These are phyloP conservation scores for Axea sp. DNA, from an alignment of 2,888 invertebrate species.

Conservation along the genomic window DNA sequence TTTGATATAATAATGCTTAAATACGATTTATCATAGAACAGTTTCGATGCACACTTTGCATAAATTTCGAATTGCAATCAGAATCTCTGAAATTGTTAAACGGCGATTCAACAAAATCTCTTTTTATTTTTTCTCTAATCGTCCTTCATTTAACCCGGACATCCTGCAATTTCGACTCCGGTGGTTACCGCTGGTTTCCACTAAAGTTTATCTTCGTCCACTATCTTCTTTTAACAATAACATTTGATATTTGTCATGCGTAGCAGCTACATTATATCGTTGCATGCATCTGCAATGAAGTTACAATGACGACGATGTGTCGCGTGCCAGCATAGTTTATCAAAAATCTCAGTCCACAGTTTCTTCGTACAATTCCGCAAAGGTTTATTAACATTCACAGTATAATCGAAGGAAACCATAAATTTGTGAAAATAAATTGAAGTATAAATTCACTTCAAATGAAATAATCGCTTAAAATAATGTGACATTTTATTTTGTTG, in stretches of 20 bases:
- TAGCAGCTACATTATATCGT: slow-evolving; percentile 52
- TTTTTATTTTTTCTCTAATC: slow-evolving; percentile 63
- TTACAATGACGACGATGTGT: slow-evolving; percentile 48
- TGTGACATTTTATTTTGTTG: too few species aligned
- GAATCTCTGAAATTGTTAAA: too few species aligned
- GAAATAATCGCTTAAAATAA: background rate
- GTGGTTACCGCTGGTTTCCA: slow-evolving; percentile 23
- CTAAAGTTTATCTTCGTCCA: slow-evolving; percentile 29
- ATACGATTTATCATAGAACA: too few species aligned
- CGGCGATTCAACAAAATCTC: too few species aligned
- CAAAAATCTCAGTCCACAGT: slow-evolving; percentile 35
- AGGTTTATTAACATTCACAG: slow-evolving; percentile 37
- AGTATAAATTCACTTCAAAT: background rate
- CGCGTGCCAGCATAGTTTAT: slow-evolving; percentile 57
- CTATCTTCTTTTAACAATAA: slow-evolving; percentile 41
- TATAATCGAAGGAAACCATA: slow-evolving; percentile 41
- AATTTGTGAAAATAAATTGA: slow-evolving; percentile 31
- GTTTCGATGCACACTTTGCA: too few species aligned
- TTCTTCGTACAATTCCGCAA: slow-evolving; percentile 8
- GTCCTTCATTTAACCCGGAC: slow-evolving; percentile 51
- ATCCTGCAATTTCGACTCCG: slow-evolving; percentile 52
- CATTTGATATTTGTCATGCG: slow-evolving; percentile 61
- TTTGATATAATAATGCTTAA: too few species aligned
- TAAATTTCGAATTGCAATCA: too few species aligned
- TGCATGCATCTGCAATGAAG: slow-evolving; percentile 63